A percentile compares a stretch with the other conserved stretches of the same genome.
Conservation (phyloP, 2,113 vertebrate species). For the Melanerpes formicivorus region DNA sequence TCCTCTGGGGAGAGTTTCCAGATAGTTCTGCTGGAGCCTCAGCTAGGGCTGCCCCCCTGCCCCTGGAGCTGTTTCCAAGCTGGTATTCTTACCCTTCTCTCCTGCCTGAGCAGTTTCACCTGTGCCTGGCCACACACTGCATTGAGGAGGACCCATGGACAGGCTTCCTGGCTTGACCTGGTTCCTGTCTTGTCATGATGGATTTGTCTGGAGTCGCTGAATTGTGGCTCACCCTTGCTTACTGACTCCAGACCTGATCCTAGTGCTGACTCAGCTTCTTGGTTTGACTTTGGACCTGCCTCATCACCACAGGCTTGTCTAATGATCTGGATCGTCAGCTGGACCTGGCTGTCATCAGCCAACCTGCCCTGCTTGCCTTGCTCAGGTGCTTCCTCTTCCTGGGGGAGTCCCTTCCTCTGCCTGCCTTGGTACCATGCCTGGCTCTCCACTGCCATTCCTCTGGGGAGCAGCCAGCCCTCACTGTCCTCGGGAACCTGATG, state of each 20-base stretch:
- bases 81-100: neutral
- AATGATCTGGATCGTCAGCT: neutral
- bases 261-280: neutral
- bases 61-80: neutral
- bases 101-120: neutral
- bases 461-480: neutral
- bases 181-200: neutral
- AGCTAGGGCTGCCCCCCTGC: neutral
- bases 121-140: neutral
- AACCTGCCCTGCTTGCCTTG: neutral
- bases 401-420: neutral
- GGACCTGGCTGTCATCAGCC: accelerated
- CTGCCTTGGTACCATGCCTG: accelerated
- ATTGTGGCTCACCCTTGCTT: neutral
- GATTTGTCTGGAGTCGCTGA: neutral
- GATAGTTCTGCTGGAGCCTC: neutral
- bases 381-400: neutral
- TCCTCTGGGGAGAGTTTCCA: neutral
- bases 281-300: neutral
- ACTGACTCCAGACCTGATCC: neutral
- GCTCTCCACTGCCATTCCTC: neutral
- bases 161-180: neutral
- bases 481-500: neutral
- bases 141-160: neutral
- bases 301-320: neutral